Percentiles rank a stretch among this genome's conserved stretches.
These are phyloP conservation scores for Bugulina stolonifera DNA, from an alignment of 2,888 invertebrate species.

Conservation along the genomic window DNA sequence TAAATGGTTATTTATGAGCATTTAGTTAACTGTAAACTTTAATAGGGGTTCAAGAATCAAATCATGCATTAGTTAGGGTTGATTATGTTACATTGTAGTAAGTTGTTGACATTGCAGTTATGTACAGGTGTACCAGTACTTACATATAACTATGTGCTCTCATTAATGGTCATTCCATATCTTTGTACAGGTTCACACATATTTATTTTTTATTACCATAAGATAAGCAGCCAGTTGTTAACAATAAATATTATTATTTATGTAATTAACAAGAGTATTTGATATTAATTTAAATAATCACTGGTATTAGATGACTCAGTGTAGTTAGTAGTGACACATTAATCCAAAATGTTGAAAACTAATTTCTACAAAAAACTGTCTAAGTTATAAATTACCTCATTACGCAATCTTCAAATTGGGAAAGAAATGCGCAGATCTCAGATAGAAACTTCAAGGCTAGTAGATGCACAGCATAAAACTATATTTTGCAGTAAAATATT, in stretches of 20 bases:
- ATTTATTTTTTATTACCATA: neutral
- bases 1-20: neutral
- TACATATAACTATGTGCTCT: neutral
- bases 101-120: neutral
- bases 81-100: neutral
- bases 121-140: neutral
- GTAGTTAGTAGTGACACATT: no score
- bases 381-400: no score
- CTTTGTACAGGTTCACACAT: neutral
- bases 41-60: neutral
- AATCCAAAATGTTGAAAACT: no score
- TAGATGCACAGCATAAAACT: no score
- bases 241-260: neutral
- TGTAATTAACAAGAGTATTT: neutral
- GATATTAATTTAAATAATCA: no score
- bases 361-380: no score
- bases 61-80: neutral
- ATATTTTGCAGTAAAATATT: no score
- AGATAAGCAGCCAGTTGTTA: neutral
- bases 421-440: no score
- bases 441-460: no score
- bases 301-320: no score
- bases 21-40: neutral
- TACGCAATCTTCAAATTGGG: no score
- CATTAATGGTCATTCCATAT: neutral